phyloP scores from a whole-genome alignment of 2,113 vertebrate genomes.

The Ammospiza nelsoni region DNA sequence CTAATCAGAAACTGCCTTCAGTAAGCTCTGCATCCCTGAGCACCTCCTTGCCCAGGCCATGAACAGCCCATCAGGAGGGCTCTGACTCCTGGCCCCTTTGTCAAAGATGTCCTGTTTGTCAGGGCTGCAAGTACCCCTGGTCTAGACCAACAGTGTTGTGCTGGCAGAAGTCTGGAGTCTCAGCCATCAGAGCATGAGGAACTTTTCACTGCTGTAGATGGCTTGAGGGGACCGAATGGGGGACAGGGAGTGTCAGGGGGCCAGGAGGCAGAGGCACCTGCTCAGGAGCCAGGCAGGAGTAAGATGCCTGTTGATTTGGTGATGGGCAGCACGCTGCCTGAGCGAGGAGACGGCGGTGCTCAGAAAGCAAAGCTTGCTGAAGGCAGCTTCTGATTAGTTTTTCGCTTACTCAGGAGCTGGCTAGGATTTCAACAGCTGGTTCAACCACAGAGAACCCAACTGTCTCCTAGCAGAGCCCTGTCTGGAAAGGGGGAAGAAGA shows the following conservation, averaged over 20 bases:
- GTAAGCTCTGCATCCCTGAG: neutral
- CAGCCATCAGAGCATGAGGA: neutral
- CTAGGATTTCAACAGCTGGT: constrained; percentile 9
- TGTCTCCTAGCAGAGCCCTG: neutral
- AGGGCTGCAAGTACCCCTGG: neutral
- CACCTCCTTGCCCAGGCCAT: neutral
- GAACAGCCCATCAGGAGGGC: neutral
- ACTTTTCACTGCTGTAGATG: neutral
- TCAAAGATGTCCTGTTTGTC: neutral
- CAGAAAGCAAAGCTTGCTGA: neutral
- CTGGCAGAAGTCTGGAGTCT: neutral
- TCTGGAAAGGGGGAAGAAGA: neutral
- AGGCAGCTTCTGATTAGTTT: neutral
- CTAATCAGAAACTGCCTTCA: neutral
- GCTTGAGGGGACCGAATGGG: rapidly evolving
- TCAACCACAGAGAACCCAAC: neutral
- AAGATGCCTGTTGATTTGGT: neutral
- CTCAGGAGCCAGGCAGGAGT: neutral
- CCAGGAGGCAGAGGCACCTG: neutral
- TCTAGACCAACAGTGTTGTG: neutral
- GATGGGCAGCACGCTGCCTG: neutral
- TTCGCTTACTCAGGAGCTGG: neutral
- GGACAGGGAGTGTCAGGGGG: neutral
- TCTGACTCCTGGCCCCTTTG: neutral
- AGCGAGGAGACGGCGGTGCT: rapidly evolving